These are phyloP conservation scores for Lagenorhynchus albirostris DNA, from an alignment of 2,113 vertebrate genomes.

Conservation along the genomic window DNA sequence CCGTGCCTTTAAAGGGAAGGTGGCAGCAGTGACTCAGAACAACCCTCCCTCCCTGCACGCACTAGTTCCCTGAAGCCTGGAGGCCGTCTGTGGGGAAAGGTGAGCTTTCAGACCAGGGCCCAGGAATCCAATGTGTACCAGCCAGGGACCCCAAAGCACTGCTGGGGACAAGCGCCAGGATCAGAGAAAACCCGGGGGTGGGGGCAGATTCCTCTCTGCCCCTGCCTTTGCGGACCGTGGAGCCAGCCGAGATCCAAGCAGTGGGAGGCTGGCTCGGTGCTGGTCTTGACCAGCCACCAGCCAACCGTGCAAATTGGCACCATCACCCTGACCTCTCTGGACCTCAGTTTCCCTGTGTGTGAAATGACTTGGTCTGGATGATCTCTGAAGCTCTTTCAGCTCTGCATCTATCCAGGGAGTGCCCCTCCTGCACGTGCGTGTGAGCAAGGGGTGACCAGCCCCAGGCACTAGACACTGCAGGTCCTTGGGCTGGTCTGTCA, in stretches of 20 bases:
- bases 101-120: not conserved
- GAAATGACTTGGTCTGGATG: not conserved
- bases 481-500: not conserved
- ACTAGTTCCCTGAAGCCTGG: not conserved
- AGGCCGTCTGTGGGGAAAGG: not conserved
- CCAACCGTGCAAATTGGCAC: not conserved
- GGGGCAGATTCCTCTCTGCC: not conserved
- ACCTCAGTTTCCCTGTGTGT: not conserved
- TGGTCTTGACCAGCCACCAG: not conserved
- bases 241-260: not conserved
- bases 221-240: not conserved
- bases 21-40: not conserved
- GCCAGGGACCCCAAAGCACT: not conserved
- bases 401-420: not conserved
- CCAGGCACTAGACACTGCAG: not conserved
- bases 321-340: not conserved
- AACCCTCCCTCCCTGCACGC: not conserved
- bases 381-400: not conserved
- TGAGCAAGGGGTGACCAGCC: not conserved
- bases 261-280: not conserved
- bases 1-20: not conserved
- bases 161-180: not conserved
- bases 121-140: not conserved
- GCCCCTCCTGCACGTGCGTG: fast-evolving
- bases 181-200: not conserved